A percentile compares a stretch with the other conserved stretches of the same genome.
Conservation (phyloP, 2,797 vertebrate genomes). For the Phalanger gymnotis region DNA sequence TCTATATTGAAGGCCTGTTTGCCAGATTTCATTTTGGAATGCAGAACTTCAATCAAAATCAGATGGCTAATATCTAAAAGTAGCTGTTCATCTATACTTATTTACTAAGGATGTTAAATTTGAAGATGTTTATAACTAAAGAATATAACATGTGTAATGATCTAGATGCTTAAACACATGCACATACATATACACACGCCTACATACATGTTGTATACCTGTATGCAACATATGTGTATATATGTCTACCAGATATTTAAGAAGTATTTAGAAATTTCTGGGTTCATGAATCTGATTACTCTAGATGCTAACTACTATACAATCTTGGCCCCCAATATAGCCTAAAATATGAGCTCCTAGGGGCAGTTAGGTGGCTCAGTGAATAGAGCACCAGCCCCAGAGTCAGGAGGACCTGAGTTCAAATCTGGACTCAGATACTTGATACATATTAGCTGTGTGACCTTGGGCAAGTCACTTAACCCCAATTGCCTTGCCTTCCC, state of each 20-base stretch:
- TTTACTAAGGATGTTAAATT: neutral
- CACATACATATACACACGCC: neutral
- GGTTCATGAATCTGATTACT: neutral
- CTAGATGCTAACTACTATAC: neutral
- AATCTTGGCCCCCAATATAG: neutral
- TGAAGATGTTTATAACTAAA: neutral
- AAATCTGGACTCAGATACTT: no score
- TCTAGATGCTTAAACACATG: neutral
- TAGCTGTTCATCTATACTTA: neutral
- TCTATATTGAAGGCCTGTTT: constrained; percentile 1
- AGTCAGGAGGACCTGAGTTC: no score
- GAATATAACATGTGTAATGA: neutral
- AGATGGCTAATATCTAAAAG: neutral
- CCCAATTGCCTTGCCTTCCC: no score
- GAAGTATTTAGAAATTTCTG: neutral
- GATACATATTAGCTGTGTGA: no score
- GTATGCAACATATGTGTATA: neutral
- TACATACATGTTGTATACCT: neutral
- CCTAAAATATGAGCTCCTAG: neutral
- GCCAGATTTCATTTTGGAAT: neutral
- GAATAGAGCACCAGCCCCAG: no score
- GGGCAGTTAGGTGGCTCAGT: no score
- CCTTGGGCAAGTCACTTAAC: no score
- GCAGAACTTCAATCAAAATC: neutral
- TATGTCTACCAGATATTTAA: neutral